Base-by-base conservation (phyloP, 2,797 vertebrate genomes). In the Epinephelus malabaricus region DNA sequence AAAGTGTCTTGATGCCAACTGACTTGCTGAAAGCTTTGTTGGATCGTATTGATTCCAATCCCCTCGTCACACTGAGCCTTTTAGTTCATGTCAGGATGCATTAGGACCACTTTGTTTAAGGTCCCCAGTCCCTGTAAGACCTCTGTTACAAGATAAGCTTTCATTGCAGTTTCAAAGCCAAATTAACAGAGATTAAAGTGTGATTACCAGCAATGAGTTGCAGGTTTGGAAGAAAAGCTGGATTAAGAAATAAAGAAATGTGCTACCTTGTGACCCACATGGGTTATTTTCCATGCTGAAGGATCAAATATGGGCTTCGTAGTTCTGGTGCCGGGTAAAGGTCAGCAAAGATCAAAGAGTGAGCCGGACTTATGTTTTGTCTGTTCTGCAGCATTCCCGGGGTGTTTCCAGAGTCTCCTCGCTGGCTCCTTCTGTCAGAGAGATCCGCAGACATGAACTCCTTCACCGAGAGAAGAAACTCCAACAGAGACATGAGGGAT, bases 371-470 rank as follows among this genome's bases (percentile, higher is more conserved):
- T 61, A 18, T 72, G 21, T 82, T 38, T 53, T 11, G 47, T 59
- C 19, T 75, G 54, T 76, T 76, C 73, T 66, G 77, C 88, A 98
- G 97, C 53, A 95, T 97, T 93, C 96, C 97, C 0, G 96, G 96
- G 14, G 94, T 97, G 4, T 97, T 96, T 89, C 95, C 96, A 50
- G 97, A 98, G 86, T 97, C 97, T 0, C 96, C 97, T 1, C 95
- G 97, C 30, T 97, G 97, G 97, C 95, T 97, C 50, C 94, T 98
- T 53, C 94, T 97, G 68, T 95, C 96, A 0, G 96, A 96, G 79
- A 94, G 95, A 76, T 94, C 88, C 27, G 90, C 79, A 18, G 95
- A 96, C 88, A 84, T 94, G 87, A 95, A 86, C 87, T 88, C 94
- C 2, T 96, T 96, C 90, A 92, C 82, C 7, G 95, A 96, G 56